These are phyloP conservation scores for Drosophila pruinosa DNA, from an alignment of 1,140 invertebrate genomes.

Conservation along the genomic window DNA sequence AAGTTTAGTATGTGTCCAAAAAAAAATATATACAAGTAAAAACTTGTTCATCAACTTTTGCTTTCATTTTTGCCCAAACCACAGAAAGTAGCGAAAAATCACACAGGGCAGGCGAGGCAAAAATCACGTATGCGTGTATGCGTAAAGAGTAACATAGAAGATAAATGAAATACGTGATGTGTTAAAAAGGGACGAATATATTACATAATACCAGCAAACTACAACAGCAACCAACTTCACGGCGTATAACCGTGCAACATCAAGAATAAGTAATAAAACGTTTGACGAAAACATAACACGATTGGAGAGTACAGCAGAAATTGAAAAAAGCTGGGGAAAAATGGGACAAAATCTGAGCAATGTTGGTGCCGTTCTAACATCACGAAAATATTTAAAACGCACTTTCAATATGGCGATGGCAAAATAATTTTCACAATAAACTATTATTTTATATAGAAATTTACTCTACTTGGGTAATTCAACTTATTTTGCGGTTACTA, in stretches of 20 bases:
- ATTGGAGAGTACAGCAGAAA: constrained; percentile 39
- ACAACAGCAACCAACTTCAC: constrained; percentile 61
- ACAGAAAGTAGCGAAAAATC: constrained; percentile 65
- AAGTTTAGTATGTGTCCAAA: constrained; percentile 38
- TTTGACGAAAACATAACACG: constrained; percentile 66
- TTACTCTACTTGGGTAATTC: not conserved
- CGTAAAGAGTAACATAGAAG: constrained; percentile 43
- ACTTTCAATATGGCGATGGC: constrained; percentile 44
- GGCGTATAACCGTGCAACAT: constrained; percentile 47
- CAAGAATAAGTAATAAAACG: constrained; percentile 58
- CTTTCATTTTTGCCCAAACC: constrained; percentile 69
- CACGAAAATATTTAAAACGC: constrained; percentile 17
- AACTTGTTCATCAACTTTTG: constrained; percentile 81
- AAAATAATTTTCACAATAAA: not conserved
- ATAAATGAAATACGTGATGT: not conserved
- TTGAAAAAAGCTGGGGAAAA: constrained; percentile 28
- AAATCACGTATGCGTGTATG: constrained; percentile 78
- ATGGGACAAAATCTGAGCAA: constrained; percentile 25
- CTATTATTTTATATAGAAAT: not conserved
- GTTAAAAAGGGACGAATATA: constrained; percentile 45
- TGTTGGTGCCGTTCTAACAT: constrained; percentile 28
- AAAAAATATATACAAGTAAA: constrained; percentile 50
- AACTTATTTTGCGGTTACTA: not conserved
- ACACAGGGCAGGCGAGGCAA: constrained; percentile 53
- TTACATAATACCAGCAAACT: constrained; percentile 12